Base-by-base conservation (phyloP, 2,888 invertebrate species). In the Dermolepida albohirtum region DNA sequence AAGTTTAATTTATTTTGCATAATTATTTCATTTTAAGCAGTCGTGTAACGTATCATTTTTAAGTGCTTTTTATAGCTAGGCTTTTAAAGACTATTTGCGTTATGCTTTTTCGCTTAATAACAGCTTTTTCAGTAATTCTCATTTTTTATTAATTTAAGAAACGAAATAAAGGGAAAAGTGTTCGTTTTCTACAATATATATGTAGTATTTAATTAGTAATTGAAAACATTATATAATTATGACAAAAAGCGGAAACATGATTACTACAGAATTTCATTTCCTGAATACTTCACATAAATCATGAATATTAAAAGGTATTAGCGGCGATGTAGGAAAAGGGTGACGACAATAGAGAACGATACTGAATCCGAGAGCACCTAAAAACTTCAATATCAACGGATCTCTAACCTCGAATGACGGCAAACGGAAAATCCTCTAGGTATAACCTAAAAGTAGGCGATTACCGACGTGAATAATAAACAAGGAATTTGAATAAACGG, bases 251-350 rank as follows among this genome's bases (percentile, higher is more conserved):
- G n/a, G 34, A 29, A 52, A 29, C 34, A 52, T 52, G n/a, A 14
- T 52, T 52, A 52, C 29, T 34, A 34, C 29, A 12, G 27, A 52
- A 52, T 52, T 11, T 52, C 29, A 22, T 34, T 22, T 34, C 34
- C 27, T 40, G 14, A 59, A 44, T 14, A 27, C 27, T 22, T 29
- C 59, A 16, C 22, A 16, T 44, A 59, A 43, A 59, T 59, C 59
- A 59, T 59, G 59, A 59, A 59, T 59, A 59, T 59, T 59, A 59
- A 59, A 47, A 29, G 43, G 59, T 12, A 59, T 59, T 59, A 59
- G 22, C 47, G 43, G 34, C 7, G 14, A 50, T n/a, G 51, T 27
- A 29, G n/a, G n/a, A 14, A 14, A 14, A 47, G 17, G 8, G 47
- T 17, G 12, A 12, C 8, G 34, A 29, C 12, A 52, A n/a, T 52